Base-by-base conservation (phyloP, 1,140 invertebrate genomes). In the Laodelphax striatellus region DNA sequence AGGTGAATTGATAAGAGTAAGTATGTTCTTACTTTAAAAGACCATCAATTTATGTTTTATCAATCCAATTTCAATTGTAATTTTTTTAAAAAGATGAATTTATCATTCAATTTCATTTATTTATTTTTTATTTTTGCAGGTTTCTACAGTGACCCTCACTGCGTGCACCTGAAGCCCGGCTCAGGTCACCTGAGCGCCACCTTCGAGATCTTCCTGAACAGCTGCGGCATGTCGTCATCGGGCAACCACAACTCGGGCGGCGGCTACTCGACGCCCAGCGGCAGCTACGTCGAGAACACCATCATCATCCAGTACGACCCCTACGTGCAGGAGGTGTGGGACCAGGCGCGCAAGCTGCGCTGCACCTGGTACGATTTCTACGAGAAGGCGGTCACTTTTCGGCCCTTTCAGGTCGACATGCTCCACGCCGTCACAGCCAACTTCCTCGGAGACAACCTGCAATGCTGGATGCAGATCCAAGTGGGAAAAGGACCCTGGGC, bases 401-500 rank as follows among this genome's bases (percentile, higher is more conserved):
- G 90, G 66, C 92, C 92, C 21, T 95, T 94, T 83, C 88, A 90
- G 76, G 92, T 95, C 17, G 92, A 95, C 71, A 94, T 93, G 89
- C 70, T 95, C 62, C 89, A 95, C 69, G 92, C 92, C 0, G 91
- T 94, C 21, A 93, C 91, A 0, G 91, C 92, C 16, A 94, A 95
- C 77, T 95, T 95, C 79, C 79, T 94, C 62, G 92, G 92, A 14
- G 92, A 95, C 75, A 95, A 95, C 73, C 77, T 95, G 56, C 91
- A 94, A 71, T 95, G 92, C 72, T 95, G 92, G 92, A 94, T 94
- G 91, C 92, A 94, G 73, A 94, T 95, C 63, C 92, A 95, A 73
- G 90, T 92, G 19, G 92, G 92, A 24, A 94, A 93, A 71, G 92
- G 92, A 57, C 92, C 92, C 0, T 95, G 91, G 91, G 91, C 92